Conservation (phyloP, 2,113 vertebrate species). For the Cottus gobio region DNA sequence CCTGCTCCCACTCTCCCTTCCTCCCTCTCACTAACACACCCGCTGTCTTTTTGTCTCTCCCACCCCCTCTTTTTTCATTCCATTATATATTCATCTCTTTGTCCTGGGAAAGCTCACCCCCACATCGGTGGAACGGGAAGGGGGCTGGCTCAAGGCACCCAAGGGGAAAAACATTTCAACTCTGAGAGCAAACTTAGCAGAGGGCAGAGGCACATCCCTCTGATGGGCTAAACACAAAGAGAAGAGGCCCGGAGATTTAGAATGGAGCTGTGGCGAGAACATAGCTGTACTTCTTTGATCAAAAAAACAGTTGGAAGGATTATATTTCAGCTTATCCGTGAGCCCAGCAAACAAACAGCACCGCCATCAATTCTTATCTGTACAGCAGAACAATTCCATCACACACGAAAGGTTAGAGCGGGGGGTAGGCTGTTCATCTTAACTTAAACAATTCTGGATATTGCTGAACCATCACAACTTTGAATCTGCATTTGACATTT, state of each 20-base stretch:
- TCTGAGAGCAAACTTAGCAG: slow-evolving; percentile 71
- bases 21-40: slow-evolving; percentile 66
- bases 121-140: slow-evolving; percentile 70
- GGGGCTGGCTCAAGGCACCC: slow-evolving; percentile 70
- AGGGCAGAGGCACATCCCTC: slow-evolving; percentile 56
- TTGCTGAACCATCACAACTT: slow-evolving; percentile 60
- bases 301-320: slow-evolving; percentile 54
- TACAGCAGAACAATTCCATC: slow-evolving; percentile 49
- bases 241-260: slow-evolving; percentile 60
- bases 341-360: slow-evolving; percentile 48
- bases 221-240: slow-evolving; percentile 53
- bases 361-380: slow-evolving; percentile 44
- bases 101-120: slow-evolving; percentile 81
- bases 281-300: slow-evolving; percentile 46
- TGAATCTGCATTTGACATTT: slow-evolving; percentile 73
- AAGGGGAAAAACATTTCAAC: slow-evolving; percentile 73
- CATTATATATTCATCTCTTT: slow-evolving; percentile 83
- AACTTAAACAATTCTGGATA: slow-evolving; percentile 44
- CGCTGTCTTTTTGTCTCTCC: slow-evolving; percentile 74
- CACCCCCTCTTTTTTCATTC: slow-evolving; percentile 71
- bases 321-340: slow-evolving; percentile 51
- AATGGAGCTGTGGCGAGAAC: slow-evolving; percentile 42
- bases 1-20: slow-evolving; percentile 56
- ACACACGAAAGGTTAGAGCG: slow-evolving; percentile 38
- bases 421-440: slow-evolving; percentile 30